These are phyloP conservation scores for Parnassius orleans DNA, from an alignment of 2,888 invertebrate species.

Conservation along the genomic window DNA sequence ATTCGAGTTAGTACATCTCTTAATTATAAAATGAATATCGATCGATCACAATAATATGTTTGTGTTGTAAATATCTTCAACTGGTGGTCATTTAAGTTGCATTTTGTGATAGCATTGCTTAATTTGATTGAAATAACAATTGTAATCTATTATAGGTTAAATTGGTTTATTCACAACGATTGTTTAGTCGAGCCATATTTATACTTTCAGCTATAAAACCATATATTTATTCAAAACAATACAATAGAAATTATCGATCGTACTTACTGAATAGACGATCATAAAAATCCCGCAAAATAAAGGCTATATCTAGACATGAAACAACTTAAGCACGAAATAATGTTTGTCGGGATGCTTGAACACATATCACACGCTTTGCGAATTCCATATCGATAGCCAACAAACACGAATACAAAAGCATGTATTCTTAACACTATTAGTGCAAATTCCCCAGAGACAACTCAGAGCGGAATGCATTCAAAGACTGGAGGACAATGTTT, in stretches of 20 bases:
- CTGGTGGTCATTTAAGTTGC: not conserved
- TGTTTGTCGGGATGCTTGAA: no score
- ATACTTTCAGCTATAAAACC: no score
- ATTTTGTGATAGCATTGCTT: not conserved
- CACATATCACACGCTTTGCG: no score
- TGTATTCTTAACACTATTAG: constrained; percentile 46
- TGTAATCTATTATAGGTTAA: not conserved
- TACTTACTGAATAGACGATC: no score
- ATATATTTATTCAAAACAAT: no score
- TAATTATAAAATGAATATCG: constrained; percentile 11
- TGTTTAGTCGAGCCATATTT: not conserved
- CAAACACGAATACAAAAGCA: constrained; percentile 9
- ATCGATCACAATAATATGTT: constrained; percentile 7
- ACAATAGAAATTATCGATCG: no score
- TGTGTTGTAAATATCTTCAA: not conserved
- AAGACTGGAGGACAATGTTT: constrained; percentile 60
- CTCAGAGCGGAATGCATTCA: constrained; percentile 49
- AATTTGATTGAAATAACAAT: not conserved
- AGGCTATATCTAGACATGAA: no score
- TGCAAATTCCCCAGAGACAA: constrained; percentile 40
- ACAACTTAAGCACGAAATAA: no score
- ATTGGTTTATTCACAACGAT: not conserved
- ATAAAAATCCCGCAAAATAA: no score
- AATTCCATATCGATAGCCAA: constrained; percentile 20
- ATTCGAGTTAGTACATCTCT: not conserved